phyloP scores from a whole-genome alignment of 1,140 invertebrate species.

The Drosophila burlai region DNA sequence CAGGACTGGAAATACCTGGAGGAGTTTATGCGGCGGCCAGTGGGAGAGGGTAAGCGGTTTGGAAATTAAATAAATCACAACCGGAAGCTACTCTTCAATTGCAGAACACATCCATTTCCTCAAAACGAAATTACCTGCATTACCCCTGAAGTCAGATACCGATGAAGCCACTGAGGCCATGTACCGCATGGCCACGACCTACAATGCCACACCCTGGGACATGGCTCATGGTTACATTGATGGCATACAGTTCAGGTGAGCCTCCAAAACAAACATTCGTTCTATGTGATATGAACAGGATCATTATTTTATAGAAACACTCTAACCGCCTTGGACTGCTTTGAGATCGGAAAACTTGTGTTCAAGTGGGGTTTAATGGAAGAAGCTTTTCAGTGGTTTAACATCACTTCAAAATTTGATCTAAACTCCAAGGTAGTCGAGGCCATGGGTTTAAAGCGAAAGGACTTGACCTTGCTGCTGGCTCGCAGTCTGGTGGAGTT shows the following conservation, averaged over 20 bases:
- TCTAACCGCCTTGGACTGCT: conserved; percentile 47
- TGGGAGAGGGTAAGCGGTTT: conserved; percentile 85
- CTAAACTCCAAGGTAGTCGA: no score
- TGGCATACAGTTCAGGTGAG: conserved; percentile 92
- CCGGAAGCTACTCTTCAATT: not conserved
- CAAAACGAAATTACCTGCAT: conserved; percentile 88
- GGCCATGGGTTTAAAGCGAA: not conserved
- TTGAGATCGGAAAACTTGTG: conserved; percentile 15
- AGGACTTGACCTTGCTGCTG: not conserved
- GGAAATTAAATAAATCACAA: not conserved
- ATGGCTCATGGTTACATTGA: conserved; percentile 94
- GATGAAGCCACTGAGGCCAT: conserved; percentile 96
- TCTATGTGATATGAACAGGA: no score
- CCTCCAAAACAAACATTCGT: rapidly evolving
- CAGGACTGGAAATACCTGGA: conserved; percentile 43
- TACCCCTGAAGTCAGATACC: conserved; percentile 93
- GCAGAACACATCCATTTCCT: conserved; percentile 88
- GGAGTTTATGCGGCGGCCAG: conserved; percentile 9
- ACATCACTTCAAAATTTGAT: no score
- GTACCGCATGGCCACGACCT: conserved; percentile 96
- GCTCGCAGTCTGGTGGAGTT: not conserved
- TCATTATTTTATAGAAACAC: conserved; percentile 3
- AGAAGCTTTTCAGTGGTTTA: not conserved
- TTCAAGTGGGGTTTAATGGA: not conserved
- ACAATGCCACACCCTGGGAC: conserved; percentile 93